Conservation (phyloP, 2,888 invertebrate genomes). For the Tenodera sinensis region DNA sequence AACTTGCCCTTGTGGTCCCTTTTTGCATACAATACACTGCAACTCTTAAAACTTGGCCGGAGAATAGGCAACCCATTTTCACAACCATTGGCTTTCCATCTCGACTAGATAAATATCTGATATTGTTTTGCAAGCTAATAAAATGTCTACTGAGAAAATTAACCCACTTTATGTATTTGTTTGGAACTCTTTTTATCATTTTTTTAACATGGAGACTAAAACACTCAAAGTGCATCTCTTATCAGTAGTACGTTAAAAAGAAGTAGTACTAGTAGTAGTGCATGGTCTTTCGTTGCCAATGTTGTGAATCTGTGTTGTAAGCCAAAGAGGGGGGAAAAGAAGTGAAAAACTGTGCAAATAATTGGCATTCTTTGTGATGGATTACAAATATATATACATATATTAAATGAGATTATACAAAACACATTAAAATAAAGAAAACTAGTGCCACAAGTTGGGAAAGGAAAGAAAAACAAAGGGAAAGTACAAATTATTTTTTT, state of each 20-base stretch:
- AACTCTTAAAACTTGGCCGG: background rate
- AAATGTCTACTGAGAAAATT: background rate
- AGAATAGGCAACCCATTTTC: background rate
- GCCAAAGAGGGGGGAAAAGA: background rate
- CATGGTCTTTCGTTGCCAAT: background rate
- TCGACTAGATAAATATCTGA: background rate
- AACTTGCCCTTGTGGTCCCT: slow-evolving; percentile 16
- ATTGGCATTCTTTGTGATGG: background rate
- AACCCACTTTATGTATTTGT: background rate
- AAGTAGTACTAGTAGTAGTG: background rate
- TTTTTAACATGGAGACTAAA: too few relatives aligned
- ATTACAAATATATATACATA: background rate
- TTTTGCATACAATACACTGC: background rate
- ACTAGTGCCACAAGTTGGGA: background rate
- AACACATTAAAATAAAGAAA: background rate
- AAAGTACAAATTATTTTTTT: background rate
- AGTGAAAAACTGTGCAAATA: background rate
- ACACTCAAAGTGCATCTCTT: too few relatives aligned
- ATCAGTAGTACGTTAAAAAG: too few relatives aligned
- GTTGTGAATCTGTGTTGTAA: background rate
- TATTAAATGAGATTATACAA: background rate
- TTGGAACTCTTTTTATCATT: background rate
- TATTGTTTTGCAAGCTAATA: background rate
- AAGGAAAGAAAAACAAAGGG: background rate
- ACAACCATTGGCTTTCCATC: background rate